Evolutionary conservation across 2,113 vertebrate species (phyloP).

Genomic region (Megaceryle maxima): DNA sequence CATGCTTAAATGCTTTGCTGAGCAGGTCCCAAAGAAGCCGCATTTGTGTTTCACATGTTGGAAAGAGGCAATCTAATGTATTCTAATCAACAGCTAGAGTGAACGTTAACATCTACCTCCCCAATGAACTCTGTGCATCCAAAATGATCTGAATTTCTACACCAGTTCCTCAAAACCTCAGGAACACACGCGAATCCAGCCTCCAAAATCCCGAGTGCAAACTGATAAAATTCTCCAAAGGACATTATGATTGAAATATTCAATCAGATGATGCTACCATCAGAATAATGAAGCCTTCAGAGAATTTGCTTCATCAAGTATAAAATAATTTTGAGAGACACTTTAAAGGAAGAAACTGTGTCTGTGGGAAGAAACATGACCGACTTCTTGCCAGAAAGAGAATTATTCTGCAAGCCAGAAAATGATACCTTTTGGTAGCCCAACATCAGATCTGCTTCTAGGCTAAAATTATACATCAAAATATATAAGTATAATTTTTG

Average conservation of each 20-base stretch:
- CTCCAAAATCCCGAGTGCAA: conserved; percentile 14
- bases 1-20: background rate
- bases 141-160: conserved; percentile 25
- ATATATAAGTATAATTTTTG: conserved; percentile 68
- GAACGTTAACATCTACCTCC: conserved; percentile 19
- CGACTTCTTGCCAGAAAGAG: conserved; percentile 64
- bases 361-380: conserved; percentile 61
- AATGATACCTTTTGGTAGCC: conserved; percentile 68
- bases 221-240: conserved; percentile 44
- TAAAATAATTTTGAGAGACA: conserved; percentile 75
- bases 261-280: conserved; percentile 74
- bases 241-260: conserved; percentile 74
- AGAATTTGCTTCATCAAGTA: conserved; percentile 72
- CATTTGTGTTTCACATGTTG: background rate
- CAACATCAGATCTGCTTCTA: conserved; percentile 65
- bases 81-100: conserved; percentile 34
- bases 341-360: conserved; percentile 67
- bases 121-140: conserved; percentile 20
- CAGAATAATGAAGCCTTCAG: conserved; percentile 73
- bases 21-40: background rate
- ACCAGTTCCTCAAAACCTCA: conserved; percentile 20
- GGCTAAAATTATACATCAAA: conserved; percentile 69
- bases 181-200: background rate
- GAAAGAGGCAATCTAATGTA: background rate
- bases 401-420: conserved; percentile 65